phyloP scores from a whole-genome alignment of 2,113 vertebrate species.

The Zosterops lateralis region DNA sequence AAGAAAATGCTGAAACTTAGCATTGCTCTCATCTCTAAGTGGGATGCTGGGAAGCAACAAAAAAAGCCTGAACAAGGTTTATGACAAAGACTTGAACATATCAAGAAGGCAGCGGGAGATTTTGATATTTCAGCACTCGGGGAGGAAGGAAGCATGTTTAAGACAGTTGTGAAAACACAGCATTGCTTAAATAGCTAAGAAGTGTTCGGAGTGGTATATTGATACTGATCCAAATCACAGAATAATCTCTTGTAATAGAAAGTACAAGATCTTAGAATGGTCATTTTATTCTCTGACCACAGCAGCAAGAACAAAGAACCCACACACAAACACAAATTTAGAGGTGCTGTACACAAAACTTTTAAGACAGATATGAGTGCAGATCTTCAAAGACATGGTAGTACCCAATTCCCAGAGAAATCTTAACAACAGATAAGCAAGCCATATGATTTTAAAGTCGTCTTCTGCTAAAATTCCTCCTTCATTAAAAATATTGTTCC shows the following conservation, averaged over 20 bases:
- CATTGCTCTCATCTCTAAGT: not conserved
- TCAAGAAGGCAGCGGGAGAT: not conserved
- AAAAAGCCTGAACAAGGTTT: not conserved
- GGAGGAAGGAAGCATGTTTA: not conserved
- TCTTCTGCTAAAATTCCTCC: not conserved
- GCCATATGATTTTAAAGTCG: not conserved
- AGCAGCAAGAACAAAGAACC: not conserved
- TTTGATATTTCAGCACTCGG: not conserved
- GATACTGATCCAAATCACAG: fast-evolving
- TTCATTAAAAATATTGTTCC: not conserved
- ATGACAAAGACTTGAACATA: not conserved
- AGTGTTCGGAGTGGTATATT: not conserved
- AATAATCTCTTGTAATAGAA: not conserved
- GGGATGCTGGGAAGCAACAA: not conserved
- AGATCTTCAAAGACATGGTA: not conserved
- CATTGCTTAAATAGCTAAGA: not conserved
- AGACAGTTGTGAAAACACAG: not conserved
- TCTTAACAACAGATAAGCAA: not conserved
- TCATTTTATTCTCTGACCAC: not conserved
- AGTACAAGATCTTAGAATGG: not conserved
- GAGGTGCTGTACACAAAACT: not conserved
- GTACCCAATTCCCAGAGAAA: not conserved
- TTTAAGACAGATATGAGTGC: not conserved
- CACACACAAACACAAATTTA: not conserved
- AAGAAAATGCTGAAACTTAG: not conserved